These are phyloP conservation scores for Chrysolophus pictus DNA, from an alignment of 2,797 vertebrate genomes.

Conservation along the genomic window DNA sequence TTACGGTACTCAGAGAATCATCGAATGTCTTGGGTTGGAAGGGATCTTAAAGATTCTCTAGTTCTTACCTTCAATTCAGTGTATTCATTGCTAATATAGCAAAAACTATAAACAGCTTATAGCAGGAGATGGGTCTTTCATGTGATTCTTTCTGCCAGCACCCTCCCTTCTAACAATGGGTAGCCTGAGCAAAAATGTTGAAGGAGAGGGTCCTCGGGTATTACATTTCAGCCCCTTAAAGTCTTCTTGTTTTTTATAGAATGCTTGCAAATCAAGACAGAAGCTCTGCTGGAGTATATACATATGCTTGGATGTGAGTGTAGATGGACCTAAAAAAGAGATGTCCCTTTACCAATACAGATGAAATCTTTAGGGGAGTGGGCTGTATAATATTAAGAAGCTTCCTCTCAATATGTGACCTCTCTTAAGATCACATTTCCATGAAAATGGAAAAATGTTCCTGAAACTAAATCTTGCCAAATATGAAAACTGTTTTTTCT, in stretches of 20 bases:
- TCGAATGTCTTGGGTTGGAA: neutral
- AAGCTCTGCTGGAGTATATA: neutral
- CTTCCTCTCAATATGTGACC: neutral
- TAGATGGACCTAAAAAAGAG: neutral
- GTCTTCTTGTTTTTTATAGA: neutral
- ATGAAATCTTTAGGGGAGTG: neutral
- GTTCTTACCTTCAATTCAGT: neutral
- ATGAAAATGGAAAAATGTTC: neutral
- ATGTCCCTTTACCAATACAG: neutral
- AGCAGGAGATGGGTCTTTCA: neutral
- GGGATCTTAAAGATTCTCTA: neutral
- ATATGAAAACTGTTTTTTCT: slow-evolving; percentile 8
- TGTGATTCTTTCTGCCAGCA: neutral
- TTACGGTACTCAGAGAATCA: neutral
- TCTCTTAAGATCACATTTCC: neutral
- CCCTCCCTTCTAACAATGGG: neutral
- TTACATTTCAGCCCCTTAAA: neutral
- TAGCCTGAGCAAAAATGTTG: neutral
- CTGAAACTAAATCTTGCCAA: slow-evolving; percentile 6
- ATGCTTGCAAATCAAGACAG: neutral
- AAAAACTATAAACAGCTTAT: neutral
- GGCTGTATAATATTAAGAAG: neutral
- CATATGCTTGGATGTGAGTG: neutral
- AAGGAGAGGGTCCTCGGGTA: neutral
- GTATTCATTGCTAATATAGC: neutral